phyloP scores from a whole-genome alignment of 2,113 vertebrate genomes.

The Girardinichthys multiradiatus region DNA sequence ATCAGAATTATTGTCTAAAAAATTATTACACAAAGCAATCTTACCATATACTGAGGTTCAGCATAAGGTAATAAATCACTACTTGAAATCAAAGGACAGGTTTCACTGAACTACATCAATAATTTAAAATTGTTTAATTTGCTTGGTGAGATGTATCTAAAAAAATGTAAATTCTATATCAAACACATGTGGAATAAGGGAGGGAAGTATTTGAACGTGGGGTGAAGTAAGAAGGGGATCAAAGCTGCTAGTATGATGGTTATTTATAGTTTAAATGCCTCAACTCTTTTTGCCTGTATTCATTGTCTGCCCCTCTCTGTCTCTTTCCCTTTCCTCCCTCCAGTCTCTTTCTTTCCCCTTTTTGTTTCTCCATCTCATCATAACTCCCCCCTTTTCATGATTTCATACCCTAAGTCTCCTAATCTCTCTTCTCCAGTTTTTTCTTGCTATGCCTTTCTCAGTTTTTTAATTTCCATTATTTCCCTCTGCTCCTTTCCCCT shows the following conservation, averaged over 20 bases:
- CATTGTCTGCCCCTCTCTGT: conserved; percentile 62
- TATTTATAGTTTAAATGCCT: conserved; percentile 70
- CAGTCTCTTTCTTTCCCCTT: conserved; percentile 22
- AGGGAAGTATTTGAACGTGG: neutral
- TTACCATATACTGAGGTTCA: neutral
- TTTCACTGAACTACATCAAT: neutral
- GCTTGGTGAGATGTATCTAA: neutral
- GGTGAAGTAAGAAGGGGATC: conserved; percentile 13
- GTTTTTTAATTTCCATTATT: neutral
- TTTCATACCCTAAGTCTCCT: conserved; percentile 1
- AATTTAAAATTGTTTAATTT: neutral
- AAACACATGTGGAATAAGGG: neutral
- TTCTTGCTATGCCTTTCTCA: conserved; percentile 6
- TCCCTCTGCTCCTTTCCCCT: conserved; percentile 13
- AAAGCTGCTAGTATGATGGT: conserved; percentile 56
- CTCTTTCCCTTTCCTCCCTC: conserved; percentile 34
- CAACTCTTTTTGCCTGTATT: conserved; percentile 66
- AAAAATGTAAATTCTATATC: neutral
- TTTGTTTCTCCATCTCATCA: neutral
- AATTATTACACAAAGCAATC: neutral
- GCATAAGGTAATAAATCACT: neutral
- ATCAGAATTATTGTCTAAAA: neutral
- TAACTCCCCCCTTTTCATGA: neutral
- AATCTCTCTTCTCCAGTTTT: conserved; percentile 10
- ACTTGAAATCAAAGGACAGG: neutral